A percentile compares a stretch with the other conserved stretches of the same genome.
Evolutionary conservation across 2,113 vertebrate genomes (phyloP).

Genomic region (Motacilla tschutschensis): DNA sequence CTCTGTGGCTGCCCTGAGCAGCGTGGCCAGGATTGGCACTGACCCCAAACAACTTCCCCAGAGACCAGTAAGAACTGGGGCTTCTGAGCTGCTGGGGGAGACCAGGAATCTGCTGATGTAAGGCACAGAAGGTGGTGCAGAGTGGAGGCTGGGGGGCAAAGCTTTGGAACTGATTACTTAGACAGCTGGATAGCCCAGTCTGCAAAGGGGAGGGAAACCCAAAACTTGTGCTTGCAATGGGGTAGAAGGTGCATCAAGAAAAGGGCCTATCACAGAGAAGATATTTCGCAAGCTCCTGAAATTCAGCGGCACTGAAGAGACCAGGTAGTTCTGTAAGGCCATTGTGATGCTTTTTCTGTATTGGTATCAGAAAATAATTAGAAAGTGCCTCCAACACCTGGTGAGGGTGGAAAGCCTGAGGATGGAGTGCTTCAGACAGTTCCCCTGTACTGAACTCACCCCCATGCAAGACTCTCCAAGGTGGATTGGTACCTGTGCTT

Average conservation of each 20-base stretch:
- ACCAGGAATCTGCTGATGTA: background rate
- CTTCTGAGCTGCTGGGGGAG: background rate
- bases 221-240: background rate
- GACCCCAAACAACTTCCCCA: accelerated
- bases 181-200: background rate
- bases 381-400: background rate
- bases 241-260: background rate
- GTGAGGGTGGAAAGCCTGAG: background rate
- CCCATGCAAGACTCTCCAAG: accelerated
- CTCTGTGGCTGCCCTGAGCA: background rate
- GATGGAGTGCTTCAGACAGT: background rate
- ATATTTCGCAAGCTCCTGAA: background rate
- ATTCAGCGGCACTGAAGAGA: background rate
- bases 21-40: accelerated
- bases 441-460: background rate
- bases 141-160: background rate
- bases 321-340: background rate
- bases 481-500: background rate
- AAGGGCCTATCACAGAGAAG: background rate
- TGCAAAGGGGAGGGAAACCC: background rate
- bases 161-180: background rate
- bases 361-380: background rate
- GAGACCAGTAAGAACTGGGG: accelerated
- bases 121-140: background rate
- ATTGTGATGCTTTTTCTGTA: background rate